These are phyloP conservation scores for Luperina nickerlii DNA, from an alignment of 2,888 invertebrate genomes.

Conservation along the genomic window DNA sequence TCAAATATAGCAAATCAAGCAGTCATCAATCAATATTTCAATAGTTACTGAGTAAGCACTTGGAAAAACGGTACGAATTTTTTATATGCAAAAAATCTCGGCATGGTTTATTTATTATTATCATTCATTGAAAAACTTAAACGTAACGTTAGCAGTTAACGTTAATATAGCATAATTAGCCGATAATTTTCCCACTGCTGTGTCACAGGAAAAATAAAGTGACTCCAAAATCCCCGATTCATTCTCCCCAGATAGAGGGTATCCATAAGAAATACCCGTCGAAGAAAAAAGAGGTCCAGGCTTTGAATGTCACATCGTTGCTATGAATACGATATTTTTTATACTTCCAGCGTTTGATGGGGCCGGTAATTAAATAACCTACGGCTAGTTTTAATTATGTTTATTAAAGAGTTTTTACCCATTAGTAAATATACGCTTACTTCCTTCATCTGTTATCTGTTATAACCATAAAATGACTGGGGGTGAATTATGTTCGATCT, in stretches of 20 bases:
- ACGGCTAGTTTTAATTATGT: neutral
- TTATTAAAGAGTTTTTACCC: neutral
- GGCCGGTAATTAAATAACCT: neutral
- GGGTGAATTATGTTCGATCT: neutral
- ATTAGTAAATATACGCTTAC: slow-evolving; percentile 8
- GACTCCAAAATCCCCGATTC: neutral
- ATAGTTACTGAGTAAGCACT: slow-evolving; percentile 1
- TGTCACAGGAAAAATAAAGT: too few relatives aligned
- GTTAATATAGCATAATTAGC: too few relatives aligned
- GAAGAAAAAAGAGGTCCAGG: neutral
- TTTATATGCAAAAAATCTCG: neutral
- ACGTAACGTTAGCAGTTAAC: too few relatives aligned
- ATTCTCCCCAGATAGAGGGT: neutral
- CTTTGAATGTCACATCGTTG: neutral
- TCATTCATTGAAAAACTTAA: neutral
- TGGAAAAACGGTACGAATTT: neutral
- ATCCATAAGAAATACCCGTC: neutral
- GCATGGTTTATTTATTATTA: neutral
- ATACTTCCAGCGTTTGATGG: neutral
- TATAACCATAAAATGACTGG: neutral
- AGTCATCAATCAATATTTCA: slow-evolving; percentile 27
- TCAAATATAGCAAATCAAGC: neutral
- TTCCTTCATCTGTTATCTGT: neutral
- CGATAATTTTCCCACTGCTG: too few relatives aligned
- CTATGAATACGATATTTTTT: neutral